phyloP scores from a whole-genome alignment of 2,113 vertebrate genomes.

The Daubentonia madagascariensis region DNA sequence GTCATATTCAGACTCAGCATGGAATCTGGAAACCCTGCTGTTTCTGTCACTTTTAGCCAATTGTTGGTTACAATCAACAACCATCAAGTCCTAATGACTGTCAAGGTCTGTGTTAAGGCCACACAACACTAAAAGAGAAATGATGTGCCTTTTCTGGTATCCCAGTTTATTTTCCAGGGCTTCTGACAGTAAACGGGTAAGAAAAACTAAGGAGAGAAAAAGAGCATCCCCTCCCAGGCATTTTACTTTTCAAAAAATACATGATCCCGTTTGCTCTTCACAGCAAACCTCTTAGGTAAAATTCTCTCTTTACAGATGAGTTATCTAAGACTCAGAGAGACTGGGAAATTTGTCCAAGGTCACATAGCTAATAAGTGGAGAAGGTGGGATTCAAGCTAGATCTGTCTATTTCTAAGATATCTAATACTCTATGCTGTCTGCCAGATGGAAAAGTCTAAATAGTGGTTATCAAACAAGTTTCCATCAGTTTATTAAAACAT shows the following conservation, averaged over 20 bases:
- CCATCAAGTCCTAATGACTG: slow-evolving; percentile 76
- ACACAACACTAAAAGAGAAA: slow-evolving; percentile 65
- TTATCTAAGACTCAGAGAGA: not conserved
- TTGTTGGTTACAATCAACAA: slow-evolving; percentile 64
- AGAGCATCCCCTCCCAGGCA: not conserved
- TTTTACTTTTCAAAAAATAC: not conserved
- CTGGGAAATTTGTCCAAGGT: not conserved
- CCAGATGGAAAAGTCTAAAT: not conserved
- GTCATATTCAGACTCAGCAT: slow-evolving; percentile 58
- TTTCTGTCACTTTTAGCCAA: slow-evolving; percentile 57
- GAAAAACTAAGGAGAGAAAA: not conserved
- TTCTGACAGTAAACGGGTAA: not conserved
- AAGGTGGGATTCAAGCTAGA: not conserved
- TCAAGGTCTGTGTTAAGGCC: slow-evolving; percentile 61
- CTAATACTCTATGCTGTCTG: not conserved
- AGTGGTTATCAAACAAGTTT: not conserved
- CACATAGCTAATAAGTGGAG: not conserved
- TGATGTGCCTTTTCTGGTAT: slow-evolving; percentile 25
- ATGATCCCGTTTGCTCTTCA: not conserved
- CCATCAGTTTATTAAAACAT: not conserved
- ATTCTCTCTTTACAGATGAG: not conserved
- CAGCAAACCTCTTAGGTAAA: not conserved
- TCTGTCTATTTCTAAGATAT: not conserved
- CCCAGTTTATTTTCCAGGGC: slow-evolving; percentile 5
- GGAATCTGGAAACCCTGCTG: slow-evolving; percentile 55